These are phyloP conservation scores for Epirrita christyi DNA, from an alignment of 2,888 invertebrate species.

Conservation along the genomic window DNA sequence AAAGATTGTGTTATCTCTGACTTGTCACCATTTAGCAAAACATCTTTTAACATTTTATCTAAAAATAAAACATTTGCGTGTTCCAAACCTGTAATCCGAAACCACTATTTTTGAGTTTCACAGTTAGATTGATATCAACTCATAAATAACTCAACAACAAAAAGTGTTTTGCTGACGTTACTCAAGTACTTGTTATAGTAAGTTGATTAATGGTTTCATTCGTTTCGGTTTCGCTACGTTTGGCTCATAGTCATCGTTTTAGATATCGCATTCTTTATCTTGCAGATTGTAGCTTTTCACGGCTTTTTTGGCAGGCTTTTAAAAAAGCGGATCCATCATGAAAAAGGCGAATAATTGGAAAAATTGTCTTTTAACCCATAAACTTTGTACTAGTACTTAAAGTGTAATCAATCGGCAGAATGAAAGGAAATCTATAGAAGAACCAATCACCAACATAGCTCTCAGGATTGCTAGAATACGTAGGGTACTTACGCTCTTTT, in stretches of 20 bases:
- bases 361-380: too few species aligned
- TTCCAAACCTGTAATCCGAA: slow-evolving; percentile 25
- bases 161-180: slow-evolving; percentile 34
- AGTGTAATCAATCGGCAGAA: too few species aligned
- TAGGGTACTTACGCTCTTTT: too few species aligned
- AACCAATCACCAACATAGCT: too few species aligned
- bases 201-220: slow-evolving; percentile 60
- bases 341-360: not conserved
- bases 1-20: too few species aligned
- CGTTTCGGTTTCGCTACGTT: slow-evolving; percentile 46
- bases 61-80: slow-evolving; percentile 23
- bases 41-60: not conserved
- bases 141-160: slow-evolving; percentile 34
- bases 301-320: slow-evolving; percentile 29
- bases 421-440: too few species aligned
- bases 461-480: too few species aligned
- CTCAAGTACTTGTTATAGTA: slow-evolving; percentile 32
- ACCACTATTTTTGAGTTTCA: slow-evolving; percentile 35
- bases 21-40: too few species aligned
- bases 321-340: slow-evolving; percentile 3
- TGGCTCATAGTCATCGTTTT: slow-evolving; percentile 45
- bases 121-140: slow-evolving; percentile 30
- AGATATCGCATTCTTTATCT: slow-evolving; percentile 51
- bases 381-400: too few species aligned
- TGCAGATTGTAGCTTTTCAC: slow-evolving; percentile 47